A percentile compares a stretch with the other conserved stretches of the same genome.
Conservation (phyloP, 2,113 vertebrate species). For the Myanophis thanlyinensis region DNA sequence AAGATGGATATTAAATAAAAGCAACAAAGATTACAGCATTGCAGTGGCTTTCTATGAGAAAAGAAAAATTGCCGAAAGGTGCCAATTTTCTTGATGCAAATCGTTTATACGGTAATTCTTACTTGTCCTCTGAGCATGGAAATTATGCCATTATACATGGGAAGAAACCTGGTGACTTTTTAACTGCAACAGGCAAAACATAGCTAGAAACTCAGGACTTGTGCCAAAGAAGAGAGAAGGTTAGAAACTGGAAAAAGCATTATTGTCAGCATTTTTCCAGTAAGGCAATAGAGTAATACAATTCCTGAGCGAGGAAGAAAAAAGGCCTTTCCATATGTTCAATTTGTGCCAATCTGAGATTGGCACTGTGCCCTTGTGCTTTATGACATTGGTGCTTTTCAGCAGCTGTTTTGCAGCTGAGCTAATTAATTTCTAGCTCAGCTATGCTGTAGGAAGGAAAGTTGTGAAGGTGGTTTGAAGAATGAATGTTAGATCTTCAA, state of each 20-base stretch:
- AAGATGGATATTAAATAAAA: neutral
- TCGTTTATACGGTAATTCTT: neutral
- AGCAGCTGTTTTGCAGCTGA: neutral
- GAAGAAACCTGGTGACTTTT: neutral
- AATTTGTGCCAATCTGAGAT: neutral
- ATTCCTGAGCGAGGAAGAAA: neutral
- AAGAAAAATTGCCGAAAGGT: neutral
- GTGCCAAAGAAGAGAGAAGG: fast-evolving
- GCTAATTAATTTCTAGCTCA: neutral
- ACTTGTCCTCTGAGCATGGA: neutral
- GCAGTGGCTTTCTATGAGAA: neutral
- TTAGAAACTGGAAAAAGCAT: neutral
- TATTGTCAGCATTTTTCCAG: neutral
- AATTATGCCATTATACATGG: neutral
- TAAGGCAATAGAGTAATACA: neutral
- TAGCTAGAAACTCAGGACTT: neutral
- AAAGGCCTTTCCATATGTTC: neutral
- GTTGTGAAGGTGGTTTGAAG: neutral
- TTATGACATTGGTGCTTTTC: neutral
- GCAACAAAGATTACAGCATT: neutral
- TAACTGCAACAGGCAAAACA: neutral
- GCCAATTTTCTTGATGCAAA: neutral
- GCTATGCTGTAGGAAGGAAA: neutral
- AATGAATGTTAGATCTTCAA: neutral
- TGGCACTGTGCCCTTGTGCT: neutral